Percentiles rank a stretch among this genome's conserved stretches.
phyloP scores from a whole-genome alignment of 1,140 invertebrate species.

The Drosophila willistoni region DNA sequence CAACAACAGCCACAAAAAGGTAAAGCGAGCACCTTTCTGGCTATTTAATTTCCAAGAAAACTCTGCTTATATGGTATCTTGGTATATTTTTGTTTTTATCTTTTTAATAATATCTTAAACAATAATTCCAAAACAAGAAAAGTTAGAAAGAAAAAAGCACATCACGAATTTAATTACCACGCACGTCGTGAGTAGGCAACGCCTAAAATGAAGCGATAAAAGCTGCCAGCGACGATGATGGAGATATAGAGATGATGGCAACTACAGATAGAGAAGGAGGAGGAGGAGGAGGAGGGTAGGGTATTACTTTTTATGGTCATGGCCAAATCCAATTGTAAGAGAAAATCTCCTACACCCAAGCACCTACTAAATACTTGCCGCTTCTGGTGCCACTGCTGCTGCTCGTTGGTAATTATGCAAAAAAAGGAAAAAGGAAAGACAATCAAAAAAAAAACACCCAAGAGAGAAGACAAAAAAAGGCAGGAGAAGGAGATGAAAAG shows the following conservation, averaged over 20 bases:
- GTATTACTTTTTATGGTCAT: slow-evolving; percentile 23
- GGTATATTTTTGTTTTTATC: slow-evolving; percentile 43
- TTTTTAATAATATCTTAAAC: slow-evolving; percentile 65
- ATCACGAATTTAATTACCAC: slow-evolving; percentile 68
- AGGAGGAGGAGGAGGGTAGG: neutral
- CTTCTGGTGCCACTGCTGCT: slow-evolving; percentile 29
- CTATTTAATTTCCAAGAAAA: slow-evolving; percentile 50
- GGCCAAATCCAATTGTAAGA: slow-evolving; percentile 18
- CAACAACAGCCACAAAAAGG: neutral
- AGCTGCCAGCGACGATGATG: slow-evolving; percentile 8
- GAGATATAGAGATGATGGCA: neutral
- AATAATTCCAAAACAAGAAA: slow-evolving; percentile 39
- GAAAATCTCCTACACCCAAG: slow-evolving; percentile 17
- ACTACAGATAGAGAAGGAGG: neutral
- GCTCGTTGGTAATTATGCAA: slow-evolving; percentile 51
- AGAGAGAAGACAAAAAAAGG: neutral
- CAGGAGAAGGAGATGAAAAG: slow-evolving; percentile 23
- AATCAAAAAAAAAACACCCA: neutral
- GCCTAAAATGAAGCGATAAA: slow-evolving; percentile 49
- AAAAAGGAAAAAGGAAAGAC: slow-evolving; percentile 19
- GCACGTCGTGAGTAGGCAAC: slow-evolving; percentile 45
- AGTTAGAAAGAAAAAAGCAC: slow-evolving; percentile 41
- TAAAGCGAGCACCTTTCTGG: slow-evolving; percentile 27
- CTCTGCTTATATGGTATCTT: slow-evolving; percentile 16
- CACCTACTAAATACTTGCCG: neutral